Conservation (phyloP, 1,140 invertebrate genomes). For the Grapholita molesta region DNA sequence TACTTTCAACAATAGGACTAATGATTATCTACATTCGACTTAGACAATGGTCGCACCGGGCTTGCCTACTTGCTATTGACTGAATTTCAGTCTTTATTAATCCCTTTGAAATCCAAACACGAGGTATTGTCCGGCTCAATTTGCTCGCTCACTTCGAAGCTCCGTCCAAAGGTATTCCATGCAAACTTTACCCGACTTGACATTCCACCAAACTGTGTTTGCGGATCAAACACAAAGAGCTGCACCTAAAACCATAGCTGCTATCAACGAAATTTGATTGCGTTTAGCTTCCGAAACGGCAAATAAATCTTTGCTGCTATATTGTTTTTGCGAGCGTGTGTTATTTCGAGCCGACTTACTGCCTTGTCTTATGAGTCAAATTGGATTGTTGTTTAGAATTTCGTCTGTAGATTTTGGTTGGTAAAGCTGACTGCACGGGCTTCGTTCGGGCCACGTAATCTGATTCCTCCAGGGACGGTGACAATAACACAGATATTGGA, state of each 20-base stretch:
- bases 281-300: neutral
- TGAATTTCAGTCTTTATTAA: neutral
- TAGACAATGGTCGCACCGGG: neutral
- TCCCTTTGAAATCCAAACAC: constrained; percentile 10
- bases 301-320: neutral
- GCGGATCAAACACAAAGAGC: neutral
- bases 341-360: neutral
- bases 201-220: constrained; percentile 1
- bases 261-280: neutral
- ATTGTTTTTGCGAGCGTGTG: neutral
- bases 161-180: constrained; percentile 11
- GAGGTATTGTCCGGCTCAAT: constrained; percentile 6
- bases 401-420: neutral
- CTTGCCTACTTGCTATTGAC: neutral
- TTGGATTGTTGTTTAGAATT: neutral
- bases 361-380: neutral
- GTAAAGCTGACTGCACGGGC: neutral
- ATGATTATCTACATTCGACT: neutral
- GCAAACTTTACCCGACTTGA: constrained; percentile 16
- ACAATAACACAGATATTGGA: constrained; percentile 18
- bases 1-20: neutral
- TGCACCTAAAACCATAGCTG: neutral
- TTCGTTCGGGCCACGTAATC: constrained; percentile 10
- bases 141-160: constrained; percentile 14
- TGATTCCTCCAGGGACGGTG: constrained; percentile 12